Conservation (phyloP, 1,140 invertebrate species). For the Neodiprion fabricii region DNA sequence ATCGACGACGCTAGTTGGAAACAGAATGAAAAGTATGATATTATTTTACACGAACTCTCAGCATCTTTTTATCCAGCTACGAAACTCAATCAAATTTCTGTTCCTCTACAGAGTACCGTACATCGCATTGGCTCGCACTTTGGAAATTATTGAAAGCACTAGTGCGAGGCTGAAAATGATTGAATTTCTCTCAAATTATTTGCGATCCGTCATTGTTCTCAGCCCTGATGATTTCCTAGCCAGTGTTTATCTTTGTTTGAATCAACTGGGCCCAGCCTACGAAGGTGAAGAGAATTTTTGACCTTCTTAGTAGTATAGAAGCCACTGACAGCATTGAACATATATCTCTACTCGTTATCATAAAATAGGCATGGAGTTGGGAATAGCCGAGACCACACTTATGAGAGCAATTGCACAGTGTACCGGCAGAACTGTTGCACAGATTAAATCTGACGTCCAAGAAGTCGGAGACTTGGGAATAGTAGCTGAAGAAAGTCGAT, state of each 20-base stretch:
- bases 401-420: constrained; percentile 95
- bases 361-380: constrained; percentile 76
- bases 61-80: not conserved
- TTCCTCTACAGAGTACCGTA: constrained; percentile 83
- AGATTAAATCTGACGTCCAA: constrained; percentile 85
- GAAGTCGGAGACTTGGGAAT: constrained; percentile 88
- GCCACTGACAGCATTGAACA: constrained; percentile 11
- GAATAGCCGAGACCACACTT: constrained; percentile 91
- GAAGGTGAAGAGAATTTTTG: constrained; percentile 67
- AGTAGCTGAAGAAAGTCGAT: constrained; percentile 90
- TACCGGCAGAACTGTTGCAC: constrained; percentile 84
- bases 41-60: constrained; percentile 25
- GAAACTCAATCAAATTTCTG: constrained; percentile 21
- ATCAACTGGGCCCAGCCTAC: constrained; percentile 94
- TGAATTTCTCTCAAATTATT: constrained; percentile 93
- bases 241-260: constrained; percentile 94
- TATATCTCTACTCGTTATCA: constrained; percentile 11
- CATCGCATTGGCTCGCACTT: constrained; percentile 86
- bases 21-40: constrained; percentile 71
- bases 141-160: constrained; percentile 90
- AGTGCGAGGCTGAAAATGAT: constrained; percentile 92
- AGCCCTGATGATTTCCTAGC: constrained; percentile 88
- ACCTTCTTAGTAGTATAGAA: not conserved
- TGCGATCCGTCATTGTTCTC: constrained; percentile 89
- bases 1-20: constrained; percentile 91